These are phyloP conservation scores for Phasianus colchicus DNA, from an alignment of 2,113 vertebrate species.

Conservation along the genomic window DNA sequence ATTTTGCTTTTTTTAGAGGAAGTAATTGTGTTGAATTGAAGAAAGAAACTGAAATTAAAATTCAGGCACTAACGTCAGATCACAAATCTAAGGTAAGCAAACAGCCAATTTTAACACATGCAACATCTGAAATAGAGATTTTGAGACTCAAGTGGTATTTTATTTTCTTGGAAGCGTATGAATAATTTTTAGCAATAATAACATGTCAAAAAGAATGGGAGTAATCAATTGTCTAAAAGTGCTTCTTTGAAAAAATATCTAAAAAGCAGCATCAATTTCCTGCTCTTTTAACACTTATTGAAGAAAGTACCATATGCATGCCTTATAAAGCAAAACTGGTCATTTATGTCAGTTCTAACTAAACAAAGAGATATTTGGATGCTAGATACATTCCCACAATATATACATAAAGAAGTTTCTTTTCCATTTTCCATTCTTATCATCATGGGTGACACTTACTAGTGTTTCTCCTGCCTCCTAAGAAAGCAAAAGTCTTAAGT, in stretches of 20 bases:
- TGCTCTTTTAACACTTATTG: slow-evolving; percentile 7
- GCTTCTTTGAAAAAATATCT: slow-evolving; percentile 1
- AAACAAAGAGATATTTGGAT: slow-evolving; percentile 1
- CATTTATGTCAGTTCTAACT: slow-evolving; percentile 21
- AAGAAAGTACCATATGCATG: neutral
- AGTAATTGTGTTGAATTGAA: slow-evolving; percentile 96
- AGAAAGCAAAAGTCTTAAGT: neutral
- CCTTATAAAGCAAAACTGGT: neutral
- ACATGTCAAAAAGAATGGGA: slow-evolving; percentile 40
- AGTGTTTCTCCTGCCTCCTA: neutral
- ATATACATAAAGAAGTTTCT: neutral
- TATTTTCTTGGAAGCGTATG: slow-evolving; percentile 47
- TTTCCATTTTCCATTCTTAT: neutral
- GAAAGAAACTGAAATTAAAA: slow-evolving; percentile 98
- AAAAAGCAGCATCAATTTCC: slow-evolving; percentile 35
- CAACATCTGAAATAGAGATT: slow-evolving; percentile 15
- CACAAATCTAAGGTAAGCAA: slow-evolving; percentile 96
- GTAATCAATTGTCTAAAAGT: slow-evolving; percentile 48
- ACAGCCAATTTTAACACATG: slow-evolving; percentile 24
- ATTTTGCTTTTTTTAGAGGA: slow-evolving; percentile 84
- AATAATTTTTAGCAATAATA: slow-evolving; percentile 51
- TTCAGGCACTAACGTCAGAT: slow-evolving; percentile 90
- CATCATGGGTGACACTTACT: neutral
- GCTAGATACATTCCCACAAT: slow-evolving; percentile 10
- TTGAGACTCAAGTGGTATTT: neutral